Base-by-base conservation (phyloP, 92 coral and sea anemone genomes). In the Paragorgia papillata region DNA sequence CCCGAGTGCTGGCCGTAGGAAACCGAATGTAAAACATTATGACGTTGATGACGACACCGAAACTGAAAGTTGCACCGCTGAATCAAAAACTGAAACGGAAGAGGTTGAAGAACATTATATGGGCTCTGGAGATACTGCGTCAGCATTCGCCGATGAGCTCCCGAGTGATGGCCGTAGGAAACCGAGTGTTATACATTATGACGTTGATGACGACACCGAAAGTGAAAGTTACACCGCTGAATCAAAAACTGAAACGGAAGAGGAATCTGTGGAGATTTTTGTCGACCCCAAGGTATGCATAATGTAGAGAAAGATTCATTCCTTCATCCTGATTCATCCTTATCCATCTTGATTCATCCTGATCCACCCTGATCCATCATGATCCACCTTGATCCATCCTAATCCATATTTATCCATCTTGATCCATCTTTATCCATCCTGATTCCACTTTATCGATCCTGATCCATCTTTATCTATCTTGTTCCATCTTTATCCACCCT, bases 61-160 rank as follows among this genome's bases (percentile, higher is more conserved):
- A n/a, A n/a, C n/a, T n/a, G n/a, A n/a, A n/a, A n/a, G n/a, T n/a
- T n/a, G n/a, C n/a, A n/a, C n/a, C n/a, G n/a, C n/a, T n/a, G n/a
- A n/a, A n/a, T n/a, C n/a, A n/a, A n/a, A n/a, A n/a, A n/a, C n/a
- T n/a, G n/a, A n/a, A n/a, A n/a, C n/a, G n/a, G n/a, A n/a, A n/a
- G 19, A 17, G 7, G 26, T 22, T 6, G 6, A 7, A 5, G 58
- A 51, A 51, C 21, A 19, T 3, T 7, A 17, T 5, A 17, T 17
- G 19, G 58, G 21, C 8, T 5, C 58, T 3, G 26, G 58, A 19
- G 58, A 17, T 51, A 17, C 4, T 6, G 3, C 58, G 17, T 22
- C 19, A 17, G 58, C 3, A 51, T 4, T 6, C n/a, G 89, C 80
- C 32, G 95, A 87, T 81, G 97, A 89, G 53, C 69, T 85, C 19